Evolutionary conservation across 2,113 vertebrate genomes (phyloP).

Genomic region (Lynx canadensis): DNA sequence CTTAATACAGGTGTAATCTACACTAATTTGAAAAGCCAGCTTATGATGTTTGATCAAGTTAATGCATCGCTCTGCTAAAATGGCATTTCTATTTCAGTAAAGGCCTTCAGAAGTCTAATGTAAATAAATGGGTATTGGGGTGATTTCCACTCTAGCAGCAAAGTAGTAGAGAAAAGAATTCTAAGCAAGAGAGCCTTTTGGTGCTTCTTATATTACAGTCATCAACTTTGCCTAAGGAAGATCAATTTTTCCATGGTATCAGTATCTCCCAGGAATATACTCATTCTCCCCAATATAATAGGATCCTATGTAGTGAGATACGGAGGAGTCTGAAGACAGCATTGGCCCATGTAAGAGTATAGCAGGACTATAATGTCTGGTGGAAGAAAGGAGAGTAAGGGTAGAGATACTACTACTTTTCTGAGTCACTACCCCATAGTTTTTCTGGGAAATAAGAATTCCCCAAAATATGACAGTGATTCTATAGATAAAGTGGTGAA

Average conservation of each 20-base stretch:
- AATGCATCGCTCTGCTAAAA: background rate
- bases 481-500: background rate
- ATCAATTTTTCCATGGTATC: background rate
- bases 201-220: background rate
- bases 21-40: background rate
- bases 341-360: background rate
- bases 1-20: background rate
- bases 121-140: background rate
- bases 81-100: constrained; percentile 8
- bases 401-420: background rate
- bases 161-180: background rate
- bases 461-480: background rate
- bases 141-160: background rate
- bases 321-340: background rate
- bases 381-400: background rate
- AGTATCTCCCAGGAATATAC: background rate
- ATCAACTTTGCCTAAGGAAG: background rate
- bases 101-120: background rate
- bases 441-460: constrained; percentile 5
- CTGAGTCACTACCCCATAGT: background rate
- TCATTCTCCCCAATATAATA: background rate
- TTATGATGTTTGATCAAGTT: background rate
- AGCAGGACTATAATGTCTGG: background rate
- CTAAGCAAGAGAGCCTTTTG: background rate
- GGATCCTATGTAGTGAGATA: background rate